Evolutionary conservation across 2,797 vertebrate species (phyloP).

Genomic region (Rhyacichthys aspro): DNA sequence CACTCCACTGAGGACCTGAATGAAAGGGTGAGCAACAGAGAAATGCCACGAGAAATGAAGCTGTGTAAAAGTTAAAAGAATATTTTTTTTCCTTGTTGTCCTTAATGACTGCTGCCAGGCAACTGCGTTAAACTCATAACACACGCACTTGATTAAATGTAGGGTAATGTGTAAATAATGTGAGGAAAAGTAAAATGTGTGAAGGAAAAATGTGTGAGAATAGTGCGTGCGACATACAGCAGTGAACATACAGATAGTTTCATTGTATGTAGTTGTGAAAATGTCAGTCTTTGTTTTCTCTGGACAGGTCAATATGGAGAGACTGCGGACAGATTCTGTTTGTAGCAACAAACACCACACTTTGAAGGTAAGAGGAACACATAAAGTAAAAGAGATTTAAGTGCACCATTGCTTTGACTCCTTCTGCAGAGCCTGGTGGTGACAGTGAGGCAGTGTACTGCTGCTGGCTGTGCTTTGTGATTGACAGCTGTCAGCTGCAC

Average conservation of each 20-base stretch:
- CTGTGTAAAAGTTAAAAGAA: too few species aligned
- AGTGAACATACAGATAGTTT: too few species aligned
- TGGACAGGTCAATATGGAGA: conserved; percentile 29
- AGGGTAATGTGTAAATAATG: too few species aligned
- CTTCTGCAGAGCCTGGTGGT: conserved; percentile 21
- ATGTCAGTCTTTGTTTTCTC: not conserved
- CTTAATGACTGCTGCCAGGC: conserved; percentile 38
- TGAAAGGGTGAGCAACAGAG: conserved; percentile 46
- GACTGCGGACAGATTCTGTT: conserved; percentile 45
- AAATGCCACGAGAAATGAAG: not conserved
- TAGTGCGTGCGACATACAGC: too few species aligned
- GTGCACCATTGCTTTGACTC: not conserved
- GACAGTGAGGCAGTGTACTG: conserved; percentile 77
- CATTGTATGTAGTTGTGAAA: not conserved
- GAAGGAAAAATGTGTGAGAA: too few species aligned
- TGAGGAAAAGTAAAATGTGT: too few species aligned
- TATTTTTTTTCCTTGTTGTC: not conserved
- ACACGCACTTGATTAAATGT: conserved; percentile 7
- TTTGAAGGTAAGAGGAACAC: conserved; percentile 53
- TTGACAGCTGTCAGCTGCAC: conserved; percentile 76
- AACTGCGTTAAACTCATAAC: conserved; percentile 55
- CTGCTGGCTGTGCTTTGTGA: conserved; percentile 78
- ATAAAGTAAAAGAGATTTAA: not conserved
- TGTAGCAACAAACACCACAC: conserved; percentile 45
- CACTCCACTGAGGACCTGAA: conserved; percentile 38